These are phyloP conservation scores for Acrocephalus scirpaceus DNA, from an alignment of 2,797 vertebrate species.

Conservation along the genomic window DNA sequence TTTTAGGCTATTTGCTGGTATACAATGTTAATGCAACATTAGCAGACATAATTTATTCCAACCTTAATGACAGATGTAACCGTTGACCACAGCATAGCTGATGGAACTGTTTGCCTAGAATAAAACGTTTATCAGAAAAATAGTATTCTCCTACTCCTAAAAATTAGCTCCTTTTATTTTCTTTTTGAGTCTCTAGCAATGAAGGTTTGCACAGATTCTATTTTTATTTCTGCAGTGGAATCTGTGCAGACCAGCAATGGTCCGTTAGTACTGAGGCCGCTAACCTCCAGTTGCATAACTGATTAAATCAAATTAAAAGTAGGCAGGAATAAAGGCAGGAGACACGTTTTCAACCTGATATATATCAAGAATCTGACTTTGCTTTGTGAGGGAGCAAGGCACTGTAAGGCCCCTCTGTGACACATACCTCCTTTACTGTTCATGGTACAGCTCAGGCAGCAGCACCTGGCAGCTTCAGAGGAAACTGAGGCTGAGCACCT, in stretches of 20 bases:
- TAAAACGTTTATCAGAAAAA: not conserved
- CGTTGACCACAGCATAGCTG: not conserved
- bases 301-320: not conserved
- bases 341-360: not conserved
- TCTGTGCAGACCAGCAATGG: not conserved
- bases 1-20: not conserved
- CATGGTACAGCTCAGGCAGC: not conserved
- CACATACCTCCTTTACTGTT: accelerated
- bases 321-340: not conserved
- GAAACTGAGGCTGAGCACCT: accelerated
- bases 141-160: not conserved
- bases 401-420: not conserved
- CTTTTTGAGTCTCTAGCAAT: not conserved
- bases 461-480: not conserved
- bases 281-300: not conserved
- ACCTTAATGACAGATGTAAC: accelerated
- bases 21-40: not conserved
- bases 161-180: not conserved
- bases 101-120: not conserved
- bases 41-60: not conserved
- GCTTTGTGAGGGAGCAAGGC: accelerated
- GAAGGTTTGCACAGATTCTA: not conserved
- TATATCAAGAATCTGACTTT: not conserved
- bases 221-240: not conserved
- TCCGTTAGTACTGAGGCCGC: not conserved